phyloP scores from a whole-genome alignment of 2,888 invertebrate species.

The Pherbina coryleti region DNA sequence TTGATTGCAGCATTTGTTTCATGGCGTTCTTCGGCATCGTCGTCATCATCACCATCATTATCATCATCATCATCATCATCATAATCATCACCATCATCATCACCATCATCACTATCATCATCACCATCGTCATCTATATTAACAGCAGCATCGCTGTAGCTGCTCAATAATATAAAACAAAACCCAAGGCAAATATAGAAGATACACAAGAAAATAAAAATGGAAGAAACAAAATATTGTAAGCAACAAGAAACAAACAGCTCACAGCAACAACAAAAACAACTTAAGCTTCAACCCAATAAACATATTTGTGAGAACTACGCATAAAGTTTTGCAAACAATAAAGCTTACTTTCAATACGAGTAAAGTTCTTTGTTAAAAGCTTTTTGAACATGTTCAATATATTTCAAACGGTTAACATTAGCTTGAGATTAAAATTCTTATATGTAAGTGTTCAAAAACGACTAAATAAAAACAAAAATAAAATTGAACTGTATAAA shows the following conservation, averaged over 20 bases:
- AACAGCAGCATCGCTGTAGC: neutral
- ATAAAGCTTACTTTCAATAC: too few relatives aligned
- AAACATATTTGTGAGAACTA: too few relatives aligned
- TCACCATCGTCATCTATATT: neutral
- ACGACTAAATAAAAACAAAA: too few relatives aligned
- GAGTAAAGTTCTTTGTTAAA: too few relatives aligned
- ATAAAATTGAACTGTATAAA: too few relatives aligned
- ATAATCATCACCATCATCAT: neutral
- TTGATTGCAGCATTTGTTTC: constrained; percentile 47
- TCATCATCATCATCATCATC: neutral
- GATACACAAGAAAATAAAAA: neutral
- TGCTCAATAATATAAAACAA: neutral
- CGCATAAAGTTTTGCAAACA: too few relatives aligned
- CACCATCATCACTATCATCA: neutral
- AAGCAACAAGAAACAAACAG: neutral
- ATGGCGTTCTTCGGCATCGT: constrained; percentile 1
- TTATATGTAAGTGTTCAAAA: too few relatives aligned
- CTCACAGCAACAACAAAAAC: too few relatives aligned
- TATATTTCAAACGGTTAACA: too few relatives aligned
- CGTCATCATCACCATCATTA: neutral
- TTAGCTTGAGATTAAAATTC: too few relatives aligned
- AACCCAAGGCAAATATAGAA: neutral
- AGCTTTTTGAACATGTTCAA: too few relatives aligned
- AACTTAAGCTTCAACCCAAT: too few relatives aligned
- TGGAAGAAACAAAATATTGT: neutral